phyloP scores from a whole-genome alignment of 2,888 invertebrate genomes.

The Oligia fasciuncula region DNA sequence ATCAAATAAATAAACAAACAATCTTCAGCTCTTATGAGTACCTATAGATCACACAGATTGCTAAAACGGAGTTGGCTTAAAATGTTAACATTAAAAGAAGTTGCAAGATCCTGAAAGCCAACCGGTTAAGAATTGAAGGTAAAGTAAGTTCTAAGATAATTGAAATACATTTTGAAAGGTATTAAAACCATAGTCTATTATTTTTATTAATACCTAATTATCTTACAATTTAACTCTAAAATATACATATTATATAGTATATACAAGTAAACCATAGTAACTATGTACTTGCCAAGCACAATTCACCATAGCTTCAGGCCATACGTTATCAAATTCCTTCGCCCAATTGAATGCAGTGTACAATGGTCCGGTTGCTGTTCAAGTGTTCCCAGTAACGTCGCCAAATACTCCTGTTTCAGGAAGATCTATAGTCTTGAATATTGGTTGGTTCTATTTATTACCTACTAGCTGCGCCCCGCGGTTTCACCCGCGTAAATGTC shows the following conservation, averaged over 20 bases:
- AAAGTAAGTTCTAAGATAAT: not conserved
- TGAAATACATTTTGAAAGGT: not conserved
- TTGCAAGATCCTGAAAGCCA: not conserved
- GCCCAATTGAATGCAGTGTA: constrained; percentile 34
- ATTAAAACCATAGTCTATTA: not conserved
- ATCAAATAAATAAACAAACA: no score
- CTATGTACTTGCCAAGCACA: not conserved
- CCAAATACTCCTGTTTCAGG: constrained; percentile 1
- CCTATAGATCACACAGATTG: not conserved
- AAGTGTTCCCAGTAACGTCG: constrained; percentile 3
- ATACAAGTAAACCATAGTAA: not conserved
- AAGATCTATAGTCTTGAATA: constrained; percentile 12
- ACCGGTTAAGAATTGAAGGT: not conserved
- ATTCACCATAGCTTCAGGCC: not conserved
- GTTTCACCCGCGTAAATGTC: no score
- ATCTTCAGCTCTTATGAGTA: no score
- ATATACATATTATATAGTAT: no score
- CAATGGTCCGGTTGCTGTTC: not conserved
- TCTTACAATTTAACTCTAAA: no score
- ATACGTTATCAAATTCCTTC: constrained; percentile 11
- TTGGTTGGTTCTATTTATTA: constrained; percentile 3
- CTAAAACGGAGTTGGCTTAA: not conserved
- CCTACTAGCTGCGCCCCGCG: no score
- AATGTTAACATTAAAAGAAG: not conserved
- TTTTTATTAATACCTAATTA: no score